Conservation (phyloP, 2,113 vertebrate species). For the Lagopus leucura region DNA sequence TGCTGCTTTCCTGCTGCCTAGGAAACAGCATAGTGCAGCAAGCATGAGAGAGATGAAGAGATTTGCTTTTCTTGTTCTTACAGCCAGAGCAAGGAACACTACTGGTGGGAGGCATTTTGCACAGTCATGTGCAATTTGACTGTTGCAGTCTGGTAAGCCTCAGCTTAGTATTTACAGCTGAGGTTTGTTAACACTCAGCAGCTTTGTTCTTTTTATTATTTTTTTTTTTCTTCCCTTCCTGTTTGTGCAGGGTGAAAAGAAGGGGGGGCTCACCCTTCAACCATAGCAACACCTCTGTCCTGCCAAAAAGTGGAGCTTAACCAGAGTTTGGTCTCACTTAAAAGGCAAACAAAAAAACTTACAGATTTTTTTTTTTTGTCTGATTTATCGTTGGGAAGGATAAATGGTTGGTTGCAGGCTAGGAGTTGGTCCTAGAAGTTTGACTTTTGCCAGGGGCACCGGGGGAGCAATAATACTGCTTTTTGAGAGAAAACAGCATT, state of each 20-base stretch:
- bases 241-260: not conserved
- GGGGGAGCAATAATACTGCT: not conserved
- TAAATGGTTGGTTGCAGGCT: not conserved
- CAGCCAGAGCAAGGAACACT: not conserved
- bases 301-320: not conserved
- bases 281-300: not conserved
- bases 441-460: not conserved
- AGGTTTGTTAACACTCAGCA: not conserved
- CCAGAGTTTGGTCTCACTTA: not conserved
- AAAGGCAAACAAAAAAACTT: not conserved
- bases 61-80: not conserved
- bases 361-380: not conserved
- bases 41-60: not conserved
- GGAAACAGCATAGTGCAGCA: not conserved
- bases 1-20: not conserved
- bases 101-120: not conserved
- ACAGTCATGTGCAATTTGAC: not conserved
- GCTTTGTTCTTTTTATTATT: not conserved
- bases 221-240: rapidly evolving
- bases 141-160: not conserved
- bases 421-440: not conserved
- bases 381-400: not conserved
- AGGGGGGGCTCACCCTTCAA: not conserved
- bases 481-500: not conserved
- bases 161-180: not conserved